Evolutionary conservation across 2,888 invertebrate genomes (phyloP).

Genomic region (Dendrolimus houi): DNA sequence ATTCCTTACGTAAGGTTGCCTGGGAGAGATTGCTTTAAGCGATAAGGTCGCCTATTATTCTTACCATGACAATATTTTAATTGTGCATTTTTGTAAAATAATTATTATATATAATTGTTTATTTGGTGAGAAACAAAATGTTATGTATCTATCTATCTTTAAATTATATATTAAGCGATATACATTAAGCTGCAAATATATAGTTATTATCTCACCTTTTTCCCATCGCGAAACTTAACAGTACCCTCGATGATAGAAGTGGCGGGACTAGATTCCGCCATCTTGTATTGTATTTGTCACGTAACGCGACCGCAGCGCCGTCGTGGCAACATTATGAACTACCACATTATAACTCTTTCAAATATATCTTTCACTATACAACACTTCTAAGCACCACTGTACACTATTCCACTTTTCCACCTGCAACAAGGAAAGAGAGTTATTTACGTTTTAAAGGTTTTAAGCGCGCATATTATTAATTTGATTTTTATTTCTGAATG

Average conservation of each 20-base stretch:
- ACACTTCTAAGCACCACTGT: constrained; percentile 15
- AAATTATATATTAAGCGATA: too few relatives aligned
- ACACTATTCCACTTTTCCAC: constrained; percentile 15
- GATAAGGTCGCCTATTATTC: too few relatives aligned
- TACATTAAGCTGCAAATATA: too few relatives aligned
- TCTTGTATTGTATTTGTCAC: constrained; percentile 51
- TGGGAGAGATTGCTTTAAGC: too few relatives aligned
- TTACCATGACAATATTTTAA: too few relatives aligned
- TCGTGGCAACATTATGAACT: constrained; percentile 48
- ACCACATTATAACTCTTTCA: constrained; percentile 40
- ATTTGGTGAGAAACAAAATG: too few relatives aligned
- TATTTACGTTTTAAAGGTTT: background rate
- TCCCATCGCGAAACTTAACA: constrained; percentile 93
- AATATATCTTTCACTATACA: constrained; percentile 7
- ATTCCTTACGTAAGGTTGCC: too few relatives aligned
- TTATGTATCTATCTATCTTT: too few relatives aligned
- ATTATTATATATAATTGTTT: too few relatives aligned
- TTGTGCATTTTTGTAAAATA: too few relatives aligned
- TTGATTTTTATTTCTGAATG: background rate
- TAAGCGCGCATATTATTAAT: background rate
- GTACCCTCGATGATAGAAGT: constrained; percentile 92
- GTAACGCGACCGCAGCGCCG: constrained; percentile 57
- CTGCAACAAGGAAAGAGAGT: constrained; percentile 12
- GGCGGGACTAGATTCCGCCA: constrained; percentile 68
- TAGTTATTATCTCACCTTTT: constrained; percentile 79